These are phyloP conservation scores for Rhinopomastus cyanomelas DNA, from an alignment of 2,113 vertebrate species.

Conservation along the genomic window DNA sequence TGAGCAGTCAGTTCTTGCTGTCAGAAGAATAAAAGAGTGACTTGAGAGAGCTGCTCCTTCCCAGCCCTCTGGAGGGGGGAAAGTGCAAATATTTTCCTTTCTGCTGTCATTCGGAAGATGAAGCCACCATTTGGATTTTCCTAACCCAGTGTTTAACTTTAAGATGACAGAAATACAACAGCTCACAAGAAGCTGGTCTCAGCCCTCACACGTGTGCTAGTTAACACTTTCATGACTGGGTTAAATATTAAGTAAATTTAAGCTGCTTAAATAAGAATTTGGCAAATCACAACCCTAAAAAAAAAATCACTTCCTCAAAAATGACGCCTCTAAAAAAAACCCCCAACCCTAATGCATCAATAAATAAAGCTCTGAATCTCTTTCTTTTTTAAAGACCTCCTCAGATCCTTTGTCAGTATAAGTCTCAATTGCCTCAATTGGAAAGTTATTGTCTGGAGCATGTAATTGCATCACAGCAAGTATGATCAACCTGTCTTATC, in stretches of 20 bases:
- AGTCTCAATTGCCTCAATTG: background rate
- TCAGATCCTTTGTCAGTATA: background rate
- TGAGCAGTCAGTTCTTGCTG: background rate
- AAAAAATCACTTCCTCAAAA: too few relatives aligned
- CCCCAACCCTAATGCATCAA: background rate
- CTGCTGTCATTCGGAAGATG: conserved; percentile 22
- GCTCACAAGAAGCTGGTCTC: background rate
- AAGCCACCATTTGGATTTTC: conserved; percentile 36
- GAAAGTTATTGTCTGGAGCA: background rate
- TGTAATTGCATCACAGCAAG: background rate
- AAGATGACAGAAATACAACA: conserved; percentile 29
- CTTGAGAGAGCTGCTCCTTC: background rate
- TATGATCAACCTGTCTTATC: background rate
- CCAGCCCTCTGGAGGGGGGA: background rate
- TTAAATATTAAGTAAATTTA: background rate
- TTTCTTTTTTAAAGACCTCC: background rate
- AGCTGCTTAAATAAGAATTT: background rate
- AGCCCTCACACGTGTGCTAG: background rate
- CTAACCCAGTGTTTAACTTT: conserved; percentile 40
- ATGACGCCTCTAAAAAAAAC: background rate
- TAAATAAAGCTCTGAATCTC: background rate
- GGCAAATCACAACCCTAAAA: background rate
- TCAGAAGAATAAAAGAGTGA: conserved; percentile 20
- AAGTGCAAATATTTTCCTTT: conserved; percentile 52
- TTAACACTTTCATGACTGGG: conserved; percentile 4